Evolutionary conservation across 2,113 vertebrate species (phyloP).

Genomic region (Delphinus delphis): DNA sequence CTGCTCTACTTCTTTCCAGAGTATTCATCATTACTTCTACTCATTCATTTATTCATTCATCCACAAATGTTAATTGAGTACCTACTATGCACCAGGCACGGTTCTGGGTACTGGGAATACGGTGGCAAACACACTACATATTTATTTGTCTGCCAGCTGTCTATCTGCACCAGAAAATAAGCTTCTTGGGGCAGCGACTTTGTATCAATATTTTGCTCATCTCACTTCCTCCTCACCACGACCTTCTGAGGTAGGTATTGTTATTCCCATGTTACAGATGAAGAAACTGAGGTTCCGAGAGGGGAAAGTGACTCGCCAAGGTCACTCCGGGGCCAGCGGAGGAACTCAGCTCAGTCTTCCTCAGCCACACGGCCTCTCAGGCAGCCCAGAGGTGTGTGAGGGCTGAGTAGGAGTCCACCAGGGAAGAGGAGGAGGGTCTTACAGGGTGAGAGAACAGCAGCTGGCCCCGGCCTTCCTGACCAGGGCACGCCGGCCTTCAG

Average conservation of each 20-base stretch:
- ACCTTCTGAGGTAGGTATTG: neutral
- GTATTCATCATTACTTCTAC: neutral
- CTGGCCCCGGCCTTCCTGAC: neutral
- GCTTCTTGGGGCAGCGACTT: neutral
- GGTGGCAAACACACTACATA: neutral
- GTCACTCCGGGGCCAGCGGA: neutral
- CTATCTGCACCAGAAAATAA: neutral
- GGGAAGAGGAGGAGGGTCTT: neutral
- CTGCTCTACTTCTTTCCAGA: neutral
- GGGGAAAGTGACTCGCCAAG: neutral
- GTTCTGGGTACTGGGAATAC: neutral
- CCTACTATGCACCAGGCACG: neutral
- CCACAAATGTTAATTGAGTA: neutral
- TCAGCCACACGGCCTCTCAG: neutral
- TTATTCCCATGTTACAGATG: neutral
- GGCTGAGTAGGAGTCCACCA: neutral
- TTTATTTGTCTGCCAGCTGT: neutral
- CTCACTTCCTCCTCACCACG: neutral
- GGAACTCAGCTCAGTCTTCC: neutral
- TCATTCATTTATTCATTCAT: neutral
- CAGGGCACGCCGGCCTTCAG: neutral
- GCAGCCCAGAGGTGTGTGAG: neutral
- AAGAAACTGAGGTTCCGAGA: neutral
- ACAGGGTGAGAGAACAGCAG: neutral
- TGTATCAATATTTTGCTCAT: neutral